phyloP scores from a whole-genome alignment of 2,113 vertebrate species.

The Prionailurus viverrinus region DNA sequence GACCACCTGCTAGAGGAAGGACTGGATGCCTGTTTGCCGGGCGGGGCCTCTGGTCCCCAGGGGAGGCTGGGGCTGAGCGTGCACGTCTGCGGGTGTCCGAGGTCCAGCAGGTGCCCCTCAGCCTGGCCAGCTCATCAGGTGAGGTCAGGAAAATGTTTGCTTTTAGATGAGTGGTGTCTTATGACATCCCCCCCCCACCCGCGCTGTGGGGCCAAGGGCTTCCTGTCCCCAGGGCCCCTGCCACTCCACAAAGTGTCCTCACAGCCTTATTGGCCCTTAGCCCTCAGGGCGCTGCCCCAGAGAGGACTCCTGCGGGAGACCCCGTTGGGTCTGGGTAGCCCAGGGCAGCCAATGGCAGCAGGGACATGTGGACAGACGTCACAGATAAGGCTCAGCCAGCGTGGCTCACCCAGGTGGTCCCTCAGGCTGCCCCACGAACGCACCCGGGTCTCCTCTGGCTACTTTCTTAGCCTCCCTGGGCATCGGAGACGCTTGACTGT shows the following conservation, averaged over 20 bases:
- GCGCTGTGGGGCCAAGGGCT: background rate
- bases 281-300: background rate
- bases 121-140: background rate
- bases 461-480: background rate
- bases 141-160: background rate
- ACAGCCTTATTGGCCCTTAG: background rate
- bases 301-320: background rate
- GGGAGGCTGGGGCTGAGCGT: background rate
- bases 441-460: background rate
- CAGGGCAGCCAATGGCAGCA: background rate
- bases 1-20: background rate
- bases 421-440: accelerated
- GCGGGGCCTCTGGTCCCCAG: accelerated
- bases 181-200: background rate
- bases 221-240: background rate
- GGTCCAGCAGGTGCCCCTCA: background rate
- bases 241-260: background rate
- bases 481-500: background rate
- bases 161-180: background rate
- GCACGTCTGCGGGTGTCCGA: background rate
- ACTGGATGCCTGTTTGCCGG: background rate
- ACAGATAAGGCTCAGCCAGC: too few species aligned
- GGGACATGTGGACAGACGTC: accelerated
- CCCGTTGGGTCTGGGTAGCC: accelerated
- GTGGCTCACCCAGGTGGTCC: background rate